Base-by-base conservation (phyloP, 1,140 invertebrate genomes). In the Phymastichus coffea region DNA sequence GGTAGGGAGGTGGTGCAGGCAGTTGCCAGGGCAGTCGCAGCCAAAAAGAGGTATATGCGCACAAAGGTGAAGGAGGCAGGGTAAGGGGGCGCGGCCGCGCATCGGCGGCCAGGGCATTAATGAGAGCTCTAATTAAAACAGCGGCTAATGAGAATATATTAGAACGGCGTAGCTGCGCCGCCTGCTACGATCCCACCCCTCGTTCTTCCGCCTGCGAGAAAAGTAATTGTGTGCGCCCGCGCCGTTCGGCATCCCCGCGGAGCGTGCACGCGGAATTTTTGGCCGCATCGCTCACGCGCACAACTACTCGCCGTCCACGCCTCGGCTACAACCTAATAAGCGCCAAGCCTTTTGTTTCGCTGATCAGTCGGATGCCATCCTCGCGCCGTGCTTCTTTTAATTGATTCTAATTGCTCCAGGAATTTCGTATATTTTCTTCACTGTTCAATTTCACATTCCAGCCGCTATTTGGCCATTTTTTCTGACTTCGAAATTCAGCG, bases 91-190 rank as follows among this genome's bases (percentile, higher is more conserved):
- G 61, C 48, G 40, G 19, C 35, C 10, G 22, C 48, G 58, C 61
- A 58, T 65, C 64, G 46, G 46, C 63, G 63, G 63, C 49, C 26
- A 10, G 53, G 46, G 65, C 66, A 70, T 72, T 72, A 72, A 72
- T 69, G 70, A 72, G 65, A 63, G 65, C 59, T 70, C 70, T 72
- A 72, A 73, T 72, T 73, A 73, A 73, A 73, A 72, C 60, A 68
- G 61, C 59, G 64, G 67, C 61, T 73, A 73, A 73, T 73, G 70
- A 73, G 67, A 73, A 72, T 73, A 72, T 72, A 73, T 73, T 72
- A 70, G 70, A 70, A 69, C 58, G 64, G 66, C 61, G 67, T 40
- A 63, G 57, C 63, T 63, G 66, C 46, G 15, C 47, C 17, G 28
- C 28, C 17, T n/a, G n/a, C n/a, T n/a, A n/a, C n/a, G n/a, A n/a